phyloP scores from a whole-genome alignment of 2,888 invertebrate species.

The Tachina fera region DNA sequence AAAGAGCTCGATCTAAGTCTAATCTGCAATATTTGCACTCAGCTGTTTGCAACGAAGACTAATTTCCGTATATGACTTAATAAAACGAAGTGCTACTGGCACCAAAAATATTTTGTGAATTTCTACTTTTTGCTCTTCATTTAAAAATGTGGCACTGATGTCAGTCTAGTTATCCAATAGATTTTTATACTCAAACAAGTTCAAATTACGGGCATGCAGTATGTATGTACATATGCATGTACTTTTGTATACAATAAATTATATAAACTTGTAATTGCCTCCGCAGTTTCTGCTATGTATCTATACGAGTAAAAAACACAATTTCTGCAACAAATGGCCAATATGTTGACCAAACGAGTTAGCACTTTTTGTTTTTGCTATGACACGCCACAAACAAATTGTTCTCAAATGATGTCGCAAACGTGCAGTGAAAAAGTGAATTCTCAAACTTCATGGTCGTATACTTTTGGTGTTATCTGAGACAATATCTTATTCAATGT shows the following conservation, averaged over 20 bases:
- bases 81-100: too few species aligned
- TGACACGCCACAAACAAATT: slow-evolving; percentile 25
- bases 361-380: slow-evolving; percentile 24
- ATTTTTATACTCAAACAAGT: neutral
- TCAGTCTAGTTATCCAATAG: neutral
- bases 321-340: slow-evolving; percentile 25
- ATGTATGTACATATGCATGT: neutral
- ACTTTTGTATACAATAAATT: neutral
- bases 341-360: slow-evolving; percentile 46
- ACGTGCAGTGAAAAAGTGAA: slow-evolving; percentile 32
- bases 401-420: slow-evolving; percentile 33
- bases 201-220: neutral
- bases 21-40: too few species aligned
- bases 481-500: slow-evolving; percentile 4
- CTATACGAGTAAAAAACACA: slow-evolving; percentile 6
- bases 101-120: too few species aligned
- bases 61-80: too few species aligned
- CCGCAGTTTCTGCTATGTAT: slow-evolving; percentile 17
- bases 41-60: too few species aligned
- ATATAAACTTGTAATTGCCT: slow-evolving; percentile 22
- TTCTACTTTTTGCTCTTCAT: too few species aligned
- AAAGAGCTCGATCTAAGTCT: neutral
- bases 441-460: slow-evolving; percentile 53
- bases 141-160: neutral
- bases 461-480: slow-evolving; percentile 2